Percentiles rank a stretch among this genome's conserved stretches.
phyloP scores from a whole-genome alignment of 2,113 vertebrate genomes.

The Heteronetta atricapilla region DNA sequence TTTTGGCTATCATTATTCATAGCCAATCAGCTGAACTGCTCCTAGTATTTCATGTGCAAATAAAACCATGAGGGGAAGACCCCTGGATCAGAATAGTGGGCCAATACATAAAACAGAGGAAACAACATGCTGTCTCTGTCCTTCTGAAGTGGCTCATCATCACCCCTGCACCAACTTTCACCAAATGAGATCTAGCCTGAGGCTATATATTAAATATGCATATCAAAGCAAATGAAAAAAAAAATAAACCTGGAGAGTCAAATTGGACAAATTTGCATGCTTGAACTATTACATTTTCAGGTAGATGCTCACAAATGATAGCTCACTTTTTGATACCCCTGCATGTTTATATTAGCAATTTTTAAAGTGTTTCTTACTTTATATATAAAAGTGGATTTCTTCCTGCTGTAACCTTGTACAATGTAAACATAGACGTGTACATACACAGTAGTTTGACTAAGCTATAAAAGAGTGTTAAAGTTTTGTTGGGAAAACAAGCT shows the following conservation, averaged over 20 bases:
- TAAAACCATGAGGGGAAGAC: conserved; percentile 84
- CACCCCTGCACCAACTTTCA: conserved; percentile 87
- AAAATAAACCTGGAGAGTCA: conserved; percentile 88
- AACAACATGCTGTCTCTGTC: conserved; percentile 83
- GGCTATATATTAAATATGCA: conserved; percentile 98
- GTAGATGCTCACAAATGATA: conserved; percentile 55
- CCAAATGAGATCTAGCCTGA: conserved; percentile 93
- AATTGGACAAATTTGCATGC: conserved; percentile 88
- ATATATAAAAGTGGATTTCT: neutral
- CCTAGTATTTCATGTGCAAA: conserved; percentile 89
- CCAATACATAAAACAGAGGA: conserved; percentile 85
- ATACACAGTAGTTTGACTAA: neutral
- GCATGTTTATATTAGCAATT: conserved; percentile 10
- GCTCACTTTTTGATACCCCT: conserved; percentile 5
- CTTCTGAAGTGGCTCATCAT: conserved; percentile 90
- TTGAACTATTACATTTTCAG: conserved; percentile 72
- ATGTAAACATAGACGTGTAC: neutral
- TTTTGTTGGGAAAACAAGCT: conserved; percentile 52
- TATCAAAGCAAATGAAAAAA: conserved; percentile 96
- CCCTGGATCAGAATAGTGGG: conserved; percentile 77
- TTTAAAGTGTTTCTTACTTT: conserved; percentile 7
- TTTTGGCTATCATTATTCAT: conserved; percentile 82
- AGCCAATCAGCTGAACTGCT: conserved; percentile 80
- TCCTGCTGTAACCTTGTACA: neutral
- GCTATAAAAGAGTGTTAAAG: conserved; percentile 27